Conservation (phyloP, 2,113 vertebrate genomes). For the Hippocampus guttulatus region DNA sequence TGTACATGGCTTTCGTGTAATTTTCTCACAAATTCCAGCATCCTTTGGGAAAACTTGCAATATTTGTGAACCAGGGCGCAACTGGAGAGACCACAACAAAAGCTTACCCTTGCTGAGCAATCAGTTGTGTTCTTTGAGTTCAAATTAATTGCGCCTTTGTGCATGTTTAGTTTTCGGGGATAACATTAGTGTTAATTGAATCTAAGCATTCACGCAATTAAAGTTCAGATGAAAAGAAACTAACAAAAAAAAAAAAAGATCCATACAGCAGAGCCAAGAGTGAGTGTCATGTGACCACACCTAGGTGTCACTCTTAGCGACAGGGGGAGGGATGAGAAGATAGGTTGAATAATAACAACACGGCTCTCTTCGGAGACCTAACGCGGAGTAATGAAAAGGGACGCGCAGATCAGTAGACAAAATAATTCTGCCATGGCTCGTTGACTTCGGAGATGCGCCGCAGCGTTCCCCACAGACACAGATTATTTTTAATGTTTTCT, state of each 20-base stretch:
- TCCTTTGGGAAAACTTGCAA: neutral
- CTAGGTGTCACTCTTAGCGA: conserved; percentile 22
- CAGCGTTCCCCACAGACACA: conserved; percentile 29
- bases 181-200: neutral
- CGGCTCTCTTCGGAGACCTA: conserved; percentile 27
- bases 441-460: conserved; percentile 17
- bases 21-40: neutral
- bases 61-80: neutral
- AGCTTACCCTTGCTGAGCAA: neutral
- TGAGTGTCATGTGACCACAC: neutral
- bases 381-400: conserved; percentile 30
- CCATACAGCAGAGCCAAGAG: neutral
- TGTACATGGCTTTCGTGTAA: no score
- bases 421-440: conserved; percentile 34
- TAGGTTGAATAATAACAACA: conserved; percentile 39
- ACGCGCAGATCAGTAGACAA: conserved; percentile 23
- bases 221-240: neutral
- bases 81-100: neutral
- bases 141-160: neutral
- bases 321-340: conserved; percentile 34
- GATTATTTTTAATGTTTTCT: conserved; percentile 43
- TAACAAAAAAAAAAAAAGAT: neutral
- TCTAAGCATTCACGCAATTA: neutral
- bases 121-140: neutral
- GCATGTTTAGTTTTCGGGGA: neutral